Evolutionary conservation across 2,797 vertebrate genomes (phyloP).

Genomic region (Mycteria americana): DNA sequence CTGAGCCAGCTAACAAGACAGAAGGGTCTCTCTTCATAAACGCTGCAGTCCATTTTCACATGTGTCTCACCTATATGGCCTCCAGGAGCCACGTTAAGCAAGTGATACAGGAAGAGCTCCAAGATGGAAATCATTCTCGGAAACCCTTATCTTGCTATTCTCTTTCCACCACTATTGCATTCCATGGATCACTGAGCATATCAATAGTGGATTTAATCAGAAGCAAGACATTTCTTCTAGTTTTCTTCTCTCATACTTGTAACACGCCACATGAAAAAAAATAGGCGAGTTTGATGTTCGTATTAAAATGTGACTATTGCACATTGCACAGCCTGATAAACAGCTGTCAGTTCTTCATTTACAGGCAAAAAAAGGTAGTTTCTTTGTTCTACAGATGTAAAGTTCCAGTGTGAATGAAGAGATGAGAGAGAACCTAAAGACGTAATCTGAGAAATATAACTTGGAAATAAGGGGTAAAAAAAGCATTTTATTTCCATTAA

Average conservation of each 20-base stretch:
- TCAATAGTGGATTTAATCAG: slow-evolving; percentile 33
- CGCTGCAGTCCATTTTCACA: neutral
- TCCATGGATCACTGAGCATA: slow-evolving; percentile 49
- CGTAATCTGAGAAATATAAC: neutral
- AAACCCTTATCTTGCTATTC: slow-evolving; percentile 2
- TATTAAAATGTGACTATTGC: neutral
- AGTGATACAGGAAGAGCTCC: slow-evolving; percentile 29
- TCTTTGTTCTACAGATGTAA: neutral
- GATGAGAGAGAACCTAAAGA: neutral
- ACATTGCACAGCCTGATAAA: neutral
- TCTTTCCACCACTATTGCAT: neutral
- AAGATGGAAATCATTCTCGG: neutral
- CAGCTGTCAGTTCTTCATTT: neutral
- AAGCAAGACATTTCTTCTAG: slow-evolving; percentile 25
- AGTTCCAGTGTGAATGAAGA: neutral
- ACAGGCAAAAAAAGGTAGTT: neutral
- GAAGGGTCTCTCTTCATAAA: neutral
- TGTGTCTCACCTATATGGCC: neutral
- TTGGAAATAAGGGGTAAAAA: neutral
- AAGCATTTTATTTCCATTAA: neutral
- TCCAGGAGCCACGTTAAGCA: slow-evolving; percentile 7
- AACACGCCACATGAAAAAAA: neutral
- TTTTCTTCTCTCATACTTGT: neutral
- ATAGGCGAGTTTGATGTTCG: neutral
- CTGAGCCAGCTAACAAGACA: neutral